Evolutionary conservation across 1,140 invertebrate genomes (phyloP).

Genomic region (Globodera ellingtonae): DNA sequence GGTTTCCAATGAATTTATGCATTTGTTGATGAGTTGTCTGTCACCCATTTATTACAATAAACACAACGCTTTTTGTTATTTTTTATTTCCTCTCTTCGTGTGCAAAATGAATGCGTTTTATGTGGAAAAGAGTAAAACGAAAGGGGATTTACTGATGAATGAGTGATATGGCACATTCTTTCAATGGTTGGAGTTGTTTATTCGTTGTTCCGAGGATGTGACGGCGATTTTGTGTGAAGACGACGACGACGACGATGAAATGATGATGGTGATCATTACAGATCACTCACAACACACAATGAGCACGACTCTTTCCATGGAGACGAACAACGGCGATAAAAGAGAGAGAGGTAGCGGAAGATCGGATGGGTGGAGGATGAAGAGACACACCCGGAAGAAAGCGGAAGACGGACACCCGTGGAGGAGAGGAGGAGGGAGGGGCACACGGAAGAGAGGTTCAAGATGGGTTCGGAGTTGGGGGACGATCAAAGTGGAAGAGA

Average conservation of each 20-base stretch:
- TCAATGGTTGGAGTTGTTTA: not conserved
- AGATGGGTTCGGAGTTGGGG: not conserved
- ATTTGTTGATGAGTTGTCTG: too few species aligned
- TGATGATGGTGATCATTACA: too few species aligned
- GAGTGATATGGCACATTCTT: not conserved
- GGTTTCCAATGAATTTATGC: too few species aligned
- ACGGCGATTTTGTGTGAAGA: constrained; percentile 9
- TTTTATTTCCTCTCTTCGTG: not conserved
- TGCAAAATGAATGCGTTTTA: not conserved
- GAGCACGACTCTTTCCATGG: not conserved
- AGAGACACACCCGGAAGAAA: not conserved
- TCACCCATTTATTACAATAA: too few species aligned
- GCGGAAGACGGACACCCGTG: not conserved
- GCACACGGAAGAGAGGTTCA: constrained; percentile 5
- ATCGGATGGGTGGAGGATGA: too few species aligned
- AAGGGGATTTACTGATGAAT: not conserved
- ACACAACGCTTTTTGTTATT: too few species aligned
- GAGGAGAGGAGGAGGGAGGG: not conserved
- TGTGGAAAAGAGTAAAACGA: not conserved
- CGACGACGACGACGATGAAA: constrained; percentile 3
- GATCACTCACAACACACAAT: not conserved
- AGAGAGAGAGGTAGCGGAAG: not conserved
- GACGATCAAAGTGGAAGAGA: not conserved
- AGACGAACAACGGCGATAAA: not conserved
- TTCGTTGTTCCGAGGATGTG: not conserved